Base-by-base conservation (phyloP, 2,888 invertebrate genomes). In the Drosophila subsilvestris region DNA sequence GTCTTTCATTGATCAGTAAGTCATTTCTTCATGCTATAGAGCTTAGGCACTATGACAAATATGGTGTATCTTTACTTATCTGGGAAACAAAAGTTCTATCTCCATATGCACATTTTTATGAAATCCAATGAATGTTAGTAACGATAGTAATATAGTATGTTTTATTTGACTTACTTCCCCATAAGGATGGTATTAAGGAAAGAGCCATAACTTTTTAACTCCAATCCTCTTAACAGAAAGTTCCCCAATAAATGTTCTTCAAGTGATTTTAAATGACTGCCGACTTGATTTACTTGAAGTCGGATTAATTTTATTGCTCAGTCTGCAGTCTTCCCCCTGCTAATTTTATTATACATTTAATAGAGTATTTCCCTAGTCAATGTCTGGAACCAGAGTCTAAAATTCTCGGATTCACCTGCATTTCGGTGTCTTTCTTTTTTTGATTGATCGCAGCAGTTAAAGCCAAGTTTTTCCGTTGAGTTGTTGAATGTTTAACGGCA, bases 391-490 rank as follows among this genome's bases (percentile, higher is more conserved):
- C 4, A 18, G 4, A 25, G 17, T 42, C 27, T 22, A 37, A n/a
- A 18, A n/a, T 51, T 42, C 72, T 42, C 1, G 14, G 10, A 51
- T 29, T 72, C 63, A 71, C 70, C 63, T 57, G 70, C 74, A 48
- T 66, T 68, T 62, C 59, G 75, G 37, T 37, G 37, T 37, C 7
- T n/a, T 37, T 37, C n/a, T n/a, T 37, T 71, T 80, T 48, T 58
- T 74, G 74, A 74, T 87, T 85, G 88, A 82, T 82, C 75, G 81
- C 57, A 68, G 53, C 51, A 62, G 47, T 67, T 49, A 70, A 58
- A 53, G 51, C 55, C 47, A 20, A 27, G 45, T 53, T 63, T 45
- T 49, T 48, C 49, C 60, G 63, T 62, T 69, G 71, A 82, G 62
- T 70, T 79, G 74, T 74, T 48, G 47, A 47, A 58, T 58, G 47